Base-by-base conservation (phyloP, 2,113 vertebrate genomes). In the Pangasianodon gigas region DNA sequence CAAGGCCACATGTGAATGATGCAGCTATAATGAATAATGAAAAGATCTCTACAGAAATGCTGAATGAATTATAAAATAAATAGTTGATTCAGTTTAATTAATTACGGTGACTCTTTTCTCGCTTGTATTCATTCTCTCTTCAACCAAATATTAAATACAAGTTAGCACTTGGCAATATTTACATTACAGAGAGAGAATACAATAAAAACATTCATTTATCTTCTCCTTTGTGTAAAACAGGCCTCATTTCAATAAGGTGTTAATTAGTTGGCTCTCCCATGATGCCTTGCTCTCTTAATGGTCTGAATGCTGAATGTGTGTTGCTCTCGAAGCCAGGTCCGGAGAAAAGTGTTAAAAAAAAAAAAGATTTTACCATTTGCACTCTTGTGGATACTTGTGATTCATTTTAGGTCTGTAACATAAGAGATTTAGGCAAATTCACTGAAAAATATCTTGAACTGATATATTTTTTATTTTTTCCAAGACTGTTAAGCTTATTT, bases 251-350 rank as follows among this genome's bases (percentile, higher is more conserved):
- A 84, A 89, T 89, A 54, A 84, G 65, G 51, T 84, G 87, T n/a
- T 89, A 89, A 89, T 89, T 89, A 89, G 62, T 60, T 58, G 81
- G 51, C 65, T 54, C 32, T 89, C 80, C 87, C 87, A 89, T 89
- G 37, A 89, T 84, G 87, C 87, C 65, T 74, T 89, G 32, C 87
- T 84, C 87, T 84, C 80, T 46, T 71, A 71, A 84, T 71, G 87
- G 80, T 71, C 62, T 67, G 37, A 84, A 84, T 29, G 79, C 24
- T 56, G 65, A 88, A 65, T 48, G 86, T 44, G 71, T 37, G 74
- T 48, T 82, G 21, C 48, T 82, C 79, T 65, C 21, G 26, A 32
- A 3, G 8, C 29, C 77, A 51, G 26, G 2, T 6, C 74, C 41
- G 11, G 74, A 1, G 29, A n/a, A 69, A 32, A n/a, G 29, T 10